Evolutionary conservation across 2,888 invertebrate species (phyloP), one percentile per base, ranked within the genome.

Genomic region (Apotomis capreana): DNA sequence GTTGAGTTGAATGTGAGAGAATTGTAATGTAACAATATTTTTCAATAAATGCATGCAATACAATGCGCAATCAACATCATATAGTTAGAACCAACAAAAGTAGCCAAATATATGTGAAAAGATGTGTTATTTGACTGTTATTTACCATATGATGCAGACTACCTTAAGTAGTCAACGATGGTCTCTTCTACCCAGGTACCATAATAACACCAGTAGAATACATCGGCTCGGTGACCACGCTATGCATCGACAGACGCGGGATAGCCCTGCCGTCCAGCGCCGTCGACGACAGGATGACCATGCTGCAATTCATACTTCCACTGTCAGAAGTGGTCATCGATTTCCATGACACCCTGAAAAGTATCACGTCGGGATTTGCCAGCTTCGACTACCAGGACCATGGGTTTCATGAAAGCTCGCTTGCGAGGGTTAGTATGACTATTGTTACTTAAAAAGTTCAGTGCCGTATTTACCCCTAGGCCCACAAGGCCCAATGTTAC

Each of bases 311-410:
- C 83, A 90, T 96, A 52, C 89, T 99, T 65, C 99, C 99, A 0
- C 91, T 99, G 5, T 97, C 96, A 79, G 99, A 99, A 94, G 96
- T 99, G 40, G 96, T 99, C 12, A 90, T 98, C 8, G 99, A 99
- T 88, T 99, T 99, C 87, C 98, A 98, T 84, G 99, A 99, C 84
- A 94, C 95, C 4, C 91, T 99, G 3, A 99, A 99, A 89, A 96
- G 97, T 12, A 81, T 97, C 15, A 96, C 97, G 3, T 98, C 98
- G 0, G 99, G 99, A 46, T 99, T 98, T 91, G 99, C 98, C 0
- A 97, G 97, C 85, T 98, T 98, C 84, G 98, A 98, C 88, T 98
- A 98, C 83, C 98, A 98, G 87, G 97, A 98, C 84, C 89, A 95
- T 81, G 99, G 97, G 1, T 99, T 96, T 87, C 95, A 96, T 83